Base-by-base conservation (phyloP, 2,888 invertebrate species). In the Tiliacea aurago region DNA sequence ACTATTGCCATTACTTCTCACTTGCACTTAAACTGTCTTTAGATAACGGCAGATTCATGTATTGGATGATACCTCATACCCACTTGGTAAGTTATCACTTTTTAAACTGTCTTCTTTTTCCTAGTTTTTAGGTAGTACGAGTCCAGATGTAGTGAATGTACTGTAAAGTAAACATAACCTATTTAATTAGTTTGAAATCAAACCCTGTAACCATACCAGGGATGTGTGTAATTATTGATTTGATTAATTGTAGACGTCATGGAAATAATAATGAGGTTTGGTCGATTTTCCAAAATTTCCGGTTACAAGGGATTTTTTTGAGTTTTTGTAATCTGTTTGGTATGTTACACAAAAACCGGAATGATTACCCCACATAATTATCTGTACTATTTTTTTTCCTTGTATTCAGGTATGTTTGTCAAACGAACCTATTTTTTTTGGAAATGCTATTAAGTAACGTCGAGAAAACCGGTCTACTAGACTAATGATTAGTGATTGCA, bases 21-120 rank as follows among this genome's bases (percentile, higher is more conserved):
- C 86, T 80, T 79, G 89, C 90, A 89, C 86, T 23, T 59, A 73
- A 65, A 61, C 65, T 85, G 67, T 73, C 79, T 80, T 67, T 80
- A 80, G 81, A 58, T 56, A 53, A 51, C 53, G 69, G 73, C 78
- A 67, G 63, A 72, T 37, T 80, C 64, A 79, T 83, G 59, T 59
- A 23, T 64, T 61, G 80, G 81, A 77, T 37, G 49, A 33, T 28
- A 15, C 61, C 23, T 28, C n/a, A 28, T 41, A 7, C 11, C n/a
- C 4, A 61, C 11, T 61, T 80, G 89, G 89, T 89, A 87, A 89
- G 89, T 89, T 70, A 45, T 70, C 69, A 73, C 41, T 55, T 59
- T 70, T 61, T 49, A 2, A 51, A 43, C n/a, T 80, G 41, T 11
- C 0, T 72, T 20, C 0, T 47, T 51, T 62, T 41, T 51, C 41